Base-by-base conservation (phyloP, 1,140 invertebrate genomes). In the Drosophila pseudoobscura region DNA sequence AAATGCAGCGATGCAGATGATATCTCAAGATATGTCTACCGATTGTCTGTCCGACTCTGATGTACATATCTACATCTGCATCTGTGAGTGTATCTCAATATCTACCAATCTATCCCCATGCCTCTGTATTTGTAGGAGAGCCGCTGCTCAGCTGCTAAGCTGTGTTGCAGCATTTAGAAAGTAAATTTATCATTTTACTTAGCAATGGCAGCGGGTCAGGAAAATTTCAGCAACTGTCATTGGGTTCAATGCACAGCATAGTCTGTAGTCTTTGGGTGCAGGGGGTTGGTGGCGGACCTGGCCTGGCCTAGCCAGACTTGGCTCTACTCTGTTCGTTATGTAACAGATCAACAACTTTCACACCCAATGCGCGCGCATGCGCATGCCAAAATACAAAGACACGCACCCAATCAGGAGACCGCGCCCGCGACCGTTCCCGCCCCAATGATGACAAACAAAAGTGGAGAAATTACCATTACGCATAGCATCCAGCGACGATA, bases 261-360 rank as follows among this genome's bases (percentile, higher is more conserved):
- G 31, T 51, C 35, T 26, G 83, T 66, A 87, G 31, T 51, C 35
- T 66, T 43, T 41, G 41, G 50, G 46, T 31, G 31, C 31, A 9
- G 31, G 8, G 31, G 31, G 31, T 8, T 31, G 31, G 31, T 35
- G 6, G 54, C 39, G 45, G 43, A 52, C 59, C 60, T 29, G 15
- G 17, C 59, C 57, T 29, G 13, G 17, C 47, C 52, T 50, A 66
- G 45, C 35, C 49, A 53, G 69, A 44, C 39, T 57, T 44, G 49
- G 60, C 51, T 47, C 52, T 53, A 53, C 51, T 47, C 52, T 53
- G 45, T 70, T 44, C 17, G 77, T 87, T 87, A 83, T 83, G 79
- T 88, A 89, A 88, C 78, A 83, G 79, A 88, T 76, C 78, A 75
- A 87, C 83, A 88, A 88, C 83, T 88, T 88, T 88, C 83, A 88